Evolutionary conservation across 2,113 vertebrate genomes (phyloP).

Genomic region (Halichoeres trimaculatus): DNA sequence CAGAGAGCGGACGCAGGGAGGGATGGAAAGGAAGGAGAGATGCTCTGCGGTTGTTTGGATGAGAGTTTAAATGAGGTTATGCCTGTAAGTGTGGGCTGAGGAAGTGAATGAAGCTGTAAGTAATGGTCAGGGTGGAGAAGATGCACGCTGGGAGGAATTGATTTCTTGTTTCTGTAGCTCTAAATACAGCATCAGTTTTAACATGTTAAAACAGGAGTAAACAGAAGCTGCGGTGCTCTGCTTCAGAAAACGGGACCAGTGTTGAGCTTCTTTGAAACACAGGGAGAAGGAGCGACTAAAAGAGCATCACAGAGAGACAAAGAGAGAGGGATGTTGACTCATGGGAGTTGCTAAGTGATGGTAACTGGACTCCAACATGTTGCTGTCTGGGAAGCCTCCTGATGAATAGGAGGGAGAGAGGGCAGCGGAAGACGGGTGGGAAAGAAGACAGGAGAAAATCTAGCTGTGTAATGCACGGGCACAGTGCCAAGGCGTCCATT

Average conservation of each 20-base stretch:
- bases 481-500: conserved; percentile 66
- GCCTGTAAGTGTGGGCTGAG: conserved; percentile 33
- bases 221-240: too few species aligned
- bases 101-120: conserved; percentile 44
- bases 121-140: conserved; percentile 27
- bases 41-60: conserved; percentile 36
- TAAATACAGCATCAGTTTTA: background rate
- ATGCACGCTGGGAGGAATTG: background rate
- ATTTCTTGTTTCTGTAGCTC: conserved; percentile 9
- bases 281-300: conserved; percentile 17
- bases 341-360: conserved; percentile 75
- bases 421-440: conserved; percentile 42
- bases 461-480: conserved; percentile 57
- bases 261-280: conserved; percentile 2
- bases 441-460: conserved; percentile 55
- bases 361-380: conserved; percentile 78
- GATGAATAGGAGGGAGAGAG: conserved; percentile 68
- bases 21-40: conserved; percentile 35
- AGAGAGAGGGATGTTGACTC: conserved; percentile 48
- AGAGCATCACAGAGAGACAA: conserved; percentile 24
- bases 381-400: conserved; percentile 78
- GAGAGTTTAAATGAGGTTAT: conserved; percentile 28
- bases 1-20: conserved; percentile 25
- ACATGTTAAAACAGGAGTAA: too few species aligned
- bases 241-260: too few species aligned